A percentile compares a stretch with the other conserved stretches of the same genome.
Conservation (phyloP, 2,888 invertebrate genomes). For the Limnephilus lunatus region DNA sequence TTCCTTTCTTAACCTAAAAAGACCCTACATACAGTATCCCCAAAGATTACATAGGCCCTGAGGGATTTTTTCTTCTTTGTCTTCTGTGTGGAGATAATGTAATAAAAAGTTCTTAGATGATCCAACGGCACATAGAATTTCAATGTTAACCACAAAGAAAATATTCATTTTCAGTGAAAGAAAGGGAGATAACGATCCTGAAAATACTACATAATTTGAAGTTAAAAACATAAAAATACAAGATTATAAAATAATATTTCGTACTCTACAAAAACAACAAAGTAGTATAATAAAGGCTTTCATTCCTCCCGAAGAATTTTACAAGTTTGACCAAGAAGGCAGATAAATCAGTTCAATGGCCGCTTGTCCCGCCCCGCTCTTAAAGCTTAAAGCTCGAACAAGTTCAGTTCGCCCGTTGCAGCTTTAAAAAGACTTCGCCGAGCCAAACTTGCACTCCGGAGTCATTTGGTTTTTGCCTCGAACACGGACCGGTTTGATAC, state of each 20-base stretch:
- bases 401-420: background rate
- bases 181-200: background rate
- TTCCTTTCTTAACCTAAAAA: no score
- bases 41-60: no score
- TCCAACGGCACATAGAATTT: background rate
- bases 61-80: no score
- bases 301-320: background rate
- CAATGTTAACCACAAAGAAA: background rate
- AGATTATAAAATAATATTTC: background rate
- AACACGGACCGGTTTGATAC: background rate
- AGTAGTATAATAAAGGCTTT: background rate
- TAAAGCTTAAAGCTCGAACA: background rate
- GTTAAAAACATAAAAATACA: background rate
- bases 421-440: background rate
- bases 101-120: background rate
- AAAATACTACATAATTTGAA: background rate
- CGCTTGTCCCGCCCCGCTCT: slow-evolving; percentile 2
- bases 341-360: slow-evolving; percentile 35
- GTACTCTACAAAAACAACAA: background rate
- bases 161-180: background rate
- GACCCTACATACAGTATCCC: no score
- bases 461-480: background rate
- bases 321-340: background rate
- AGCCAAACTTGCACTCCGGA: background rate
- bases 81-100: no score